Percentiles rank a stretch among this genome's conserved stretches.
phyloP scores from a whole-genome alignment of 2,113 vertebrate genomes.

The Formicarius rufipectus region DNA sequence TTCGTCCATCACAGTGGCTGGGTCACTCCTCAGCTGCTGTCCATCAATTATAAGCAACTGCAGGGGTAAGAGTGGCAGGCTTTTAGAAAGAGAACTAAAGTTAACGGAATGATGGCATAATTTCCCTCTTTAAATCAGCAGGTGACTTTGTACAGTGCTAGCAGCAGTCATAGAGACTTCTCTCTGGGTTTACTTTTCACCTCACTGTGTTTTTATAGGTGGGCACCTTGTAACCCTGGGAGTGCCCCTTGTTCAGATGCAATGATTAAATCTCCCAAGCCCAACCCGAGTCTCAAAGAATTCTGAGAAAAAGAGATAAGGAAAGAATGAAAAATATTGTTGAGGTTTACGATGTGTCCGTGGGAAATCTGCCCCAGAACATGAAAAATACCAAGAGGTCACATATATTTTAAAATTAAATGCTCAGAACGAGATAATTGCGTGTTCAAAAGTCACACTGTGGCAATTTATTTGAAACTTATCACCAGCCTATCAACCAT shows the following conservation, averaged over 20 bases:
- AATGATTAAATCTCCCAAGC: not conserved
- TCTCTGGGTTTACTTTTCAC: not conserved
- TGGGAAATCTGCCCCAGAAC: not conserved
- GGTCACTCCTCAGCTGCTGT: conserved; percentile 93
- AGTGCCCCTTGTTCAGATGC: not conserved
- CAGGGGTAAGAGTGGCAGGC: not conserved
- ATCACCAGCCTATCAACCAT: not conserved
- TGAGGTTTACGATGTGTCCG: not conserved
- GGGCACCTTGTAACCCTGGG: not conserved
- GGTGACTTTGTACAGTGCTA: not conserved
- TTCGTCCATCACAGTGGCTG: conserved; percentile 93
- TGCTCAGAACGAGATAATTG: not conserved
- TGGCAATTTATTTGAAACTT: not conserved
- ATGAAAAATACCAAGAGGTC: not conserved
- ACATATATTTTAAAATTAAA: not conserved
- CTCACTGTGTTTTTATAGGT: not conserved
- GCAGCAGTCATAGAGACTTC: not conserved
- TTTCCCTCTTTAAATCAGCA: not conserved
- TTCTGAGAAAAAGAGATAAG: not conserved
- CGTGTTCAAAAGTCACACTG: not conserved
- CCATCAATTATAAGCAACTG: conserved; percentile 97
- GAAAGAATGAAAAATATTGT: not conserved
- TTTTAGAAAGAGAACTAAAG: not conserved
- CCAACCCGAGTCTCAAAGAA: not conserved
- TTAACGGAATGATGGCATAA: not conserved